These are phyloP conservation scores for Lontra canadensis DNA, from an alignment of 2,113 vertebrate species.

Conservation along the genomic window DNA sequence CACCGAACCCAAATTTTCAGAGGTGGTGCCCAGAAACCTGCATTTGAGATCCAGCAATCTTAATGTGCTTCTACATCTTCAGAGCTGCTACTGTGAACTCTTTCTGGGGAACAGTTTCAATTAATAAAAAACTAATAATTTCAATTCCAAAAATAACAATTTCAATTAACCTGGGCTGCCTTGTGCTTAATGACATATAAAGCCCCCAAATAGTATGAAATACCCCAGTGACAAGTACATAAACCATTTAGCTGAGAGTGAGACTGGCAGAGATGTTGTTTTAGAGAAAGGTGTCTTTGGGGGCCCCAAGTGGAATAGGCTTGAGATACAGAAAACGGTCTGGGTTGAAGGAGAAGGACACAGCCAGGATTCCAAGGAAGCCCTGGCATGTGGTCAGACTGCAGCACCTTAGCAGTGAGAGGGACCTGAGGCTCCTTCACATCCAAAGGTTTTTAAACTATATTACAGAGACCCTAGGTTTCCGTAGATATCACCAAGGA, in stretches of 20 bases:
- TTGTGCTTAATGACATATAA: conserved; percentile 73
- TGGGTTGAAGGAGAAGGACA: background rate
- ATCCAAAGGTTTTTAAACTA: background rate
- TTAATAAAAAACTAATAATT: conserved; percentile 67
- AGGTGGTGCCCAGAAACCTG: background rate
- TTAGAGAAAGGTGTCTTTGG: background rate
- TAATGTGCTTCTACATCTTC: background rate
- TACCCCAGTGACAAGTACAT: conserved; percentile 64
- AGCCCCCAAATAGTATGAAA: conserved; percentile 62
- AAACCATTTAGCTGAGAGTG: conserved; percentile 36
- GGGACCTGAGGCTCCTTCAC: background rate
- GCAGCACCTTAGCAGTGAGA: background rate
- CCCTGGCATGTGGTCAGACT: background rate
- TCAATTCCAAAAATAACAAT: conserved; percentile 76
- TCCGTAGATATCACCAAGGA: background rate
- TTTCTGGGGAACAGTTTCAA: conserved; percentile 60
- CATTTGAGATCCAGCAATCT: background rate
- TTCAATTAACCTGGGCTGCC: conserved; percentile 78
- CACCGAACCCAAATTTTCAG: background rate
- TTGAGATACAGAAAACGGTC: background rate
- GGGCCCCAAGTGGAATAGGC: background rate
- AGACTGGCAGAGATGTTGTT: background rate
- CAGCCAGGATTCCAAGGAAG: background rate
- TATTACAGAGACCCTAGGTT: background rate
- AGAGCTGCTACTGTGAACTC: background rate